Evolutionary conservation across 2,113 vertebrate species (phyloP), one percentile per base, ranked within the genome.

Genomic region (Callochromis pleurospilus): DNA sequence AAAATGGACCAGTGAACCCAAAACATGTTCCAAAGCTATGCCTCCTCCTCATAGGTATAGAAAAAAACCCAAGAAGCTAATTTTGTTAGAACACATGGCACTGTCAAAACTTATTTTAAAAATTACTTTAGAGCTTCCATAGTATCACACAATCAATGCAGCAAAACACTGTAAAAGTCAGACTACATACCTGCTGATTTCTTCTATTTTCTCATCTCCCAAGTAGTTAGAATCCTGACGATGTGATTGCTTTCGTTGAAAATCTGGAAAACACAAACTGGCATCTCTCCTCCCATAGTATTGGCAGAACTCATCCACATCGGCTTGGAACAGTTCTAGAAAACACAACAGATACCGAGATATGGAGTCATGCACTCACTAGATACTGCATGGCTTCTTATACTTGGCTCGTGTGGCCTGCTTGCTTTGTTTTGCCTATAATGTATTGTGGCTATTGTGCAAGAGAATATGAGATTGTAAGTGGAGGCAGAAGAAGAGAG

Each of bases 231-330:
- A 99, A 84, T 97, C 97, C 93, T 98, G 98, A 80, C 97, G 97
- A 94, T 97, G 97, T 82, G 97, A 95, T 96, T 98, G 98, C 95
- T 98, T 99, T 95, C 97, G 98, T 90, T 98, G 98, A 94, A 99
- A 99, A 96, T 99, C 99, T 91, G 99, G 99, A 96, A 99, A 99
- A 96, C 99, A 99, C 73, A 97, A 93, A 40, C 97, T 96, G 86
- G 95, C 96, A 73, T 98, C 98, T 96, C 96, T 97, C 94, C 97
- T 97, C 89, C 98, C 96, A 89, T 99, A 98, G 94, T 98, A 98
- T 93, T 97, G 98, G 95, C 99, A 99, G 97, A 99, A 99, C 91
- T 99, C 98, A 88, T 99, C 98, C 88, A 98, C 98, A 91, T 98
- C 97, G 33, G 98, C 98, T 96, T 98, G 99, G 95, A 99, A 97